Percentiles rank a stretch among this genome's conserved stretches.
These are phyloP conservation scores for Lateolabrax maculatus DNA, from an alignment of 2,797 vertebrate species.

Conservation along the genomic window DNA sequence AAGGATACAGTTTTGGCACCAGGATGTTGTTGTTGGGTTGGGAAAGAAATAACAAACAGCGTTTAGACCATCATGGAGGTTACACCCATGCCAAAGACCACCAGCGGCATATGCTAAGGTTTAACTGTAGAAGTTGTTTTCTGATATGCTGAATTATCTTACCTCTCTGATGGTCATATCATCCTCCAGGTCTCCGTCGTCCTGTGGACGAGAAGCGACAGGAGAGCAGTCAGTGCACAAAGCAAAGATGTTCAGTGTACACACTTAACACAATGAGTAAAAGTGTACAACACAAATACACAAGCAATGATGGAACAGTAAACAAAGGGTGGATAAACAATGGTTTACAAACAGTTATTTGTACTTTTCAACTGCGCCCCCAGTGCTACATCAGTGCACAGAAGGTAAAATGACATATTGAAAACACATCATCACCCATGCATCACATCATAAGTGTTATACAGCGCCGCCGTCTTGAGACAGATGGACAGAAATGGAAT, in stretches of 20 bases:
- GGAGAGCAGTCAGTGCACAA: slow-evolving; percentile 29
- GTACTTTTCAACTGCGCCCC: slow-evolving; percentile 8
- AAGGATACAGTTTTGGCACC: not conserved
- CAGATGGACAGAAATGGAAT: slow-evolving; percentile 66
- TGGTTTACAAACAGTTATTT: slow-evolving; percentile 5
- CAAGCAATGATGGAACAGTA: not conserved
- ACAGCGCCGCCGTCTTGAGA: slow-evolving; percentile 26
- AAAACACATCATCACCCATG: slow-evolving; percentile 43
- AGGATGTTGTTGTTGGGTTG: not conserved
- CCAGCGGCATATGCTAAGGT: too few relatives aligned
- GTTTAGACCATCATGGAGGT: not conserved
- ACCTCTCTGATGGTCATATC: slow-evolving; percentile 90
- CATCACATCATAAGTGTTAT: slow-evolving; percentile 45
- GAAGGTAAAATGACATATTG: slow-evolving; percentile 30
- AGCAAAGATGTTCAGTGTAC: not conserved
- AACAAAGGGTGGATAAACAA: slow-evolving; percentile 20
- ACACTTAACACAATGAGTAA: not conserved
- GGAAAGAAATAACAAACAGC: not conserved
- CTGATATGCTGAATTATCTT: slow-evolving; percentile 44
- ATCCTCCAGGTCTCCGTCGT: slow-evolving; percentile 85
- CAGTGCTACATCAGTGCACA: slow-evolving; percentile 24
- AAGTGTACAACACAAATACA: slow-evolving; percentile 22
- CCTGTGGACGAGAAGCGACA: slow-evolving; percentile 65
- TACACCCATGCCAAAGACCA: too few relatives aligned
- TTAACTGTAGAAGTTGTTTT: not conserved